phyloP scores from a whole-genome alignment of 2,797 vertebrate genomes.

The Phoxinus dragarum region DNA sequence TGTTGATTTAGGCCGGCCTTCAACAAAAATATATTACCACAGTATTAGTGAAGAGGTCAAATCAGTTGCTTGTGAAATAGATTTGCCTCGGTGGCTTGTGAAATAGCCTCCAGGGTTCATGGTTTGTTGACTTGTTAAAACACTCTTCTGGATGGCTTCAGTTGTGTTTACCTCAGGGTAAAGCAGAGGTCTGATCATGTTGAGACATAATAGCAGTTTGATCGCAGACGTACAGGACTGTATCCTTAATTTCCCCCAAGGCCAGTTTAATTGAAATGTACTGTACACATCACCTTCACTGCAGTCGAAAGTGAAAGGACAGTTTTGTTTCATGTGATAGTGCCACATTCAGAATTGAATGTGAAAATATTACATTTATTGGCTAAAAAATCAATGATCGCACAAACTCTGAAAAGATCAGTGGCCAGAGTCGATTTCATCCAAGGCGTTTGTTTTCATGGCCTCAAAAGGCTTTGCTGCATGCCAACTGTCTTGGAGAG shows the following conservation, averaged over 20 bases:
- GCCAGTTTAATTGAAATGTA: constrained; percentile 29
- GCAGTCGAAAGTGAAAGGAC: not conserved
- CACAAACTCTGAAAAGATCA: constrained; percentile 13
- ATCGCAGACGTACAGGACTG: constrained; percentile 27
- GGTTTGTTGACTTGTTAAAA: constrained; percentile 39
- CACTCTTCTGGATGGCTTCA: constrained; percentile 29
- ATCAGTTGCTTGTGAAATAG: constrained; percentile 21
- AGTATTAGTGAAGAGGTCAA: constrained; percentile 17
- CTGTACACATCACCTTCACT: constrained; percentile 10
- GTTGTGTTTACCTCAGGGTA: constrained; percentile 41
- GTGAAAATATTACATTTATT: not conserved
- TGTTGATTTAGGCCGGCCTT: not conserved
- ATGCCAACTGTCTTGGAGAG: constrained; percentile 12
- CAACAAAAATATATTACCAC: constrained; percentile 10
- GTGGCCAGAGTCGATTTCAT: constrained; percentile 6
- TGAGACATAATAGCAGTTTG: constrained; percentile 38
- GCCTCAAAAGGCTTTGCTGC: constrained; percentile 29
- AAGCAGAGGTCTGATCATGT: constrained; percentile 43
- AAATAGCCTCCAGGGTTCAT: constrained; percentile 39
- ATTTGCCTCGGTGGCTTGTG: constrained; percentile 6
- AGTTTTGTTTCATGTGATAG: not conserved
- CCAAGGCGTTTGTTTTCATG: not conserved
- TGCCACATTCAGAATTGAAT: not conserved
- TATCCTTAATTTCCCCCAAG: constrained; percentile 26
- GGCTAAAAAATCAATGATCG: constrained; percentile 16